Evolutionary conservation across 2,888 invertebrate species (phyloP).

Genomic region (Epirrhoe tristata): DNA sequence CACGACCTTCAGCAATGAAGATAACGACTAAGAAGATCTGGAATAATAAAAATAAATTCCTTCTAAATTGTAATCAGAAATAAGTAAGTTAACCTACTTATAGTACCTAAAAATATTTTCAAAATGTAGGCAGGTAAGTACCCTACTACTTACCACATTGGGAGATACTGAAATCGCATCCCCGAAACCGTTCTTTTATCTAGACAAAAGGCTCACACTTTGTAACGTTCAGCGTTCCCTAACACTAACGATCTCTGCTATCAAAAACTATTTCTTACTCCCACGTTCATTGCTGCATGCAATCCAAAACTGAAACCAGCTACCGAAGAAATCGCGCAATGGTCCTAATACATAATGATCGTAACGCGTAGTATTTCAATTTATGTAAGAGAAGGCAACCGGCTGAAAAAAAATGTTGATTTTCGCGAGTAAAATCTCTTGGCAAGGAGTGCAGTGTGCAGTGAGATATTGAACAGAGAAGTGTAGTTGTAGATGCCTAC

Average conservation of each 20-base stretch:
- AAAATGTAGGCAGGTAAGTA: too few species aligned
- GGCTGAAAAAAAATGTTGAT: slow-evolving; percentile 74
- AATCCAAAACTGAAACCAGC: not conserved
- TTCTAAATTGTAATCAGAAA: too few species aligned
- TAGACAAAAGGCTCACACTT: slow-evolving; percentile 84
- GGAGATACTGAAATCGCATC: slow-evolving; percentile 39
- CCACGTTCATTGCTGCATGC: slow-evolving; percentile 55
- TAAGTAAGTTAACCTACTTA: too few species aligned
- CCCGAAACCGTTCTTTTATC: slow-evolving; percentile 62
- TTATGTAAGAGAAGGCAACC: slow-evolving; percentile 56
- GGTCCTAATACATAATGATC: slow-evolving; percentile 35
- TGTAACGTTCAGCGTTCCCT: slow-evolving; percentile 82
- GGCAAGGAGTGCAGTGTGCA: slow-evolving; percentile 70
- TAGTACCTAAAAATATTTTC: too few species aligned
- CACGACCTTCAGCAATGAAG: too few species aligned
- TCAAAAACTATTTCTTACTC: slow-evolving; percentile 42
- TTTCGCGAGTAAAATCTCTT: slow-evolving; percentile 66
- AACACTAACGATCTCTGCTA: slow-evolving; percentile 57
- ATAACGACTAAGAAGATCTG: too few species aligned
- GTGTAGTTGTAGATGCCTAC: not conserved
- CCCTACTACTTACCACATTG: not conserved
- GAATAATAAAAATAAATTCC: too few species aligned
- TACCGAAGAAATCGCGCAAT: slow-evolving; percentile 48
- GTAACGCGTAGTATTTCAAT: slow-evolving; percentile 57
- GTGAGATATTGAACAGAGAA: slow-evolving; percentile 55